Evolutionary conservation across 2,797 vertebrate genomes (phyloP).

Genomic region (Lepidocolaptes lacrymiger): DNA sequence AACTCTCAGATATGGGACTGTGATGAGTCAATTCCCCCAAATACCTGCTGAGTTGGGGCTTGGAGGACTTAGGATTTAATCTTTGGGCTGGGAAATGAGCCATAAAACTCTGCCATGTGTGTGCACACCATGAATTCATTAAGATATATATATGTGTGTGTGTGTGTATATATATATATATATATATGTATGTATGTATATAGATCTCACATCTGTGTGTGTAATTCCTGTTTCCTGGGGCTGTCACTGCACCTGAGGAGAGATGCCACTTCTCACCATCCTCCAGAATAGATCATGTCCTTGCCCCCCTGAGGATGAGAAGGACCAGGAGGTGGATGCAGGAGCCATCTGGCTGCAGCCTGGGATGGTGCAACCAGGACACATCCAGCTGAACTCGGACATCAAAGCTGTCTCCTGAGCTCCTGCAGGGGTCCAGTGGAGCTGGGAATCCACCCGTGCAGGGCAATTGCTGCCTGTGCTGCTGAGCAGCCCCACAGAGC

Average conservation of each 20-base stretch:
- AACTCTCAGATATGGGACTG: background rate
- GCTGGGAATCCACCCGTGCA: background rate
- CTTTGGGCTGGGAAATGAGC: background rate
- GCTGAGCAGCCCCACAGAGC: background rate
- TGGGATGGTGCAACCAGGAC: background rate
- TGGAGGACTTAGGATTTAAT: background rate
- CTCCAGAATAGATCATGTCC: background rate
- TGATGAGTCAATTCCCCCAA: background rate
- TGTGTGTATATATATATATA: no score
- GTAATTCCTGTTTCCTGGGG: background rate
- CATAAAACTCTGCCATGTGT: accelerated
- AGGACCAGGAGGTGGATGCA: background rate
- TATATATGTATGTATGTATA: accelerated
- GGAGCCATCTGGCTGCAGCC: background rate
- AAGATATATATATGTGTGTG: background rate
- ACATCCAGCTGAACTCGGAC: accelerated
- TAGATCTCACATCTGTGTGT: background rate
- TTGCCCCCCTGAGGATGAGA: accelerated
- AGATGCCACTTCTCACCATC: background rate
- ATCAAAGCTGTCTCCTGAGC: background rate
- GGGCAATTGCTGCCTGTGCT: background rate
- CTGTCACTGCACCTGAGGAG: background rate
- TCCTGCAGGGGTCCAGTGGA: accelerated
- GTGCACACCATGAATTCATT: background rate
- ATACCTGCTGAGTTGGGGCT: background rate